A percentile compares a stretch with the other conserved stretches of the same genome.
These are phyloP conservation scores for Artibeus lituratus DNA, from an alignment of 2,797 vertebrate species.

Conservation along the genomic window DNA sequence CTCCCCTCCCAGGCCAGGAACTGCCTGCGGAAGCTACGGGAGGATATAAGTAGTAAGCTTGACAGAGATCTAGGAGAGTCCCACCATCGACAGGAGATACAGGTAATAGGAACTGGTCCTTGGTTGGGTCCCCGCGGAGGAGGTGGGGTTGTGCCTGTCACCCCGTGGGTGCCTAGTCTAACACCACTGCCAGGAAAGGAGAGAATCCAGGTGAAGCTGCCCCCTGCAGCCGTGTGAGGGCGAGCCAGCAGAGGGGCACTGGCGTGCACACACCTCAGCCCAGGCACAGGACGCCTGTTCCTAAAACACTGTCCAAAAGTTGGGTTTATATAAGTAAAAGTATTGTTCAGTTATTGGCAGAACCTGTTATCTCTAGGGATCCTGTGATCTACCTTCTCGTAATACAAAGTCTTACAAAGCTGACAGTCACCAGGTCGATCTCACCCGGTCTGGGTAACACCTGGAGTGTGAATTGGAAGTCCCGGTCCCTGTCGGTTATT, in stretches of 20 bases:
- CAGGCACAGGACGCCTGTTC: not conserved
- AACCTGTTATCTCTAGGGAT: not conserved
- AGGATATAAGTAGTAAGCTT: conserved; percentile 81
- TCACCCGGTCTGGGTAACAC: not conserved
- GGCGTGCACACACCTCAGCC: not conserved
- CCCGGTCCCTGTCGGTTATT: not conserved
- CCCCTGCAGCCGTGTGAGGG: not conserved
- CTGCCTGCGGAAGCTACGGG: conserved; percentile 80
- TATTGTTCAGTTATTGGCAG: not conserved
- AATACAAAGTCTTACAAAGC: not conserved
- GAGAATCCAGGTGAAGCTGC: too few relatives aligned
- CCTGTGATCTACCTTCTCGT: not conserved
- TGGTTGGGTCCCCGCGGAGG: not conserved
- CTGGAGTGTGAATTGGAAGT: not conserved
- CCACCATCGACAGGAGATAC: conserved; percentile 44
- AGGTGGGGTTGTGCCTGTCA: not conserved
- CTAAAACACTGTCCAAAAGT: not conserved
- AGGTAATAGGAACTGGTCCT: conserved; percentile 46
- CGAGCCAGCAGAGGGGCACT: too few relatives aligned
- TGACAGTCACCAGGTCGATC: not conserved
- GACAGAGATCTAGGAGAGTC: conserved; percentile 68
- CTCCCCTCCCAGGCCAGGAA: conserved; percentile 78
- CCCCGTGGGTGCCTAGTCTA: fast-evolving
- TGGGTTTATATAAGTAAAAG: not conserved
- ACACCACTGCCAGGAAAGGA: not conserved